Base-by-base conservation (phyloP, 2,797 vertebrate species). In the Pipistrellus pygmaeus region DNA sequence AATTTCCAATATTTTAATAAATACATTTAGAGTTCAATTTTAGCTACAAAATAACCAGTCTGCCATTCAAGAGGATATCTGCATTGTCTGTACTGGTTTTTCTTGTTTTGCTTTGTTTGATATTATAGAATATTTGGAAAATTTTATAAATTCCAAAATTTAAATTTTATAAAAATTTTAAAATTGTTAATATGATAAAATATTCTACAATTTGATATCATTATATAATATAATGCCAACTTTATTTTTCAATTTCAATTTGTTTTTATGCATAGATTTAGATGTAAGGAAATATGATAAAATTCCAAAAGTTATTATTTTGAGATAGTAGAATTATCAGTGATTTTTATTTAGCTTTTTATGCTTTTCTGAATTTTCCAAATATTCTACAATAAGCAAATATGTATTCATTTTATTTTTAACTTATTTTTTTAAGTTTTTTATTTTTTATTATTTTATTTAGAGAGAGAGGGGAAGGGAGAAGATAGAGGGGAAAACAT, bases 1-100 rank as follows among this genome's bases (percentile, higher is more conserved):
- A 77, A 85, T 88, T 96, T 91, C 46, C 88, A 90, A 88, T 94
- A 88, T 86, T 95, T 95, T 94, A 88, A 90, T 73, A 95, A 93
- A 86, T 7, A 90, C 27, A 88, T 21, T 71, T 62, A 73, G n/a
- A 80, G 53, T 88, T 96, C 75, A 88, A 21, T 93, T 93, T 95
- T 87, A 95, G 35, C 78, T 86, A 41, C 30, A 91, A 38, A 96
- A 93, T 92, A 93, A 90, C 27, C 38, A 88, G 85, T 96, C 44
- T 32, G 51, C 48, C 71, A 93, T 91, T 94, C 48, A 88, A 88
- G 27, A 66, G 6, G 18, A n/a, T 93, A 90, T 88, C 69, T 92
- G 89, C 35, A 92, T 90, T 66, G 71, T 91, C 51, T 77, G 32
- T 25, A 41, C 21, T 82, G 23, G 12, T 53, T 88, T 88, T 71